Evolutionary conservation across 2,797 vertebrate species (phyloP), one percentile per base, ranked within the genome.

Genomic region (Sarcoramphus papa): DNA sequence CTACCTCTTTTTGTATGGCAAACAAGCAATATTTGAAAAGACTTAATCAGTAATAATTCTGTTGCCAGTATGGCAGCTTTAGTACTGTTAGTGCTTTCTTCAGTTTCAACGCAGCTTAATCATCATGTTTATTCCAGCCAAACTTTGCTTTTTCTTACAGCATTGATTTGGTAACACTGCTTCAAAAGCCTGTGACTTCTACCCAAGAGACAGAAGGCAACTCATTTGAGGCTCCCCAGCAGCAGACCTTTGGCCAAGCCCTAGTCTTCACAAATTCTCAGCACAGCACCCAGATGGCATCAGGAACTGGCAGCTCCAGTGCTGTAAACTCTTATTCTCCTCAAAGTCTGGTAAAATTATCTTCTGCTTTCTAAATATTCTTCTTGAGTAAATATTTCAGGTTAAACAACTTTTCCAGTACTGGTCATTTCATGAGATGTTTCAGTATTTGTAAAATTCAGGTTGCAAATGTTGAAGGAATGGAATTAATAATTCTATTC

Each of bases 221-320:
- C 87, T 98, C 98, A 37, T 99, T 98, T 50, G 99, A 99, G 92
- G 74, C 92, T 62, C 15, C 99, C 14, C 98, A 99, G 54, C 97
- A 98, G 43, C 99, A 98, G 96, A 98, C 98, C 92, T 99, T 99
- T 91, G 98, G 98, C 63, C 99, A 99, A 98, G 99, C 99, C 73
- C 97, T 99, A 90, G 98, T 99, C 77, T 99, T 99, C 98, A 99
- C 99, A 47, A 99, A 99, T 98, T 99, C 99, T 95, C 99, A 99
- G 94, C 99, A 99, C 97, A 98, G 98, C 96, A 97, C 91, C 70
- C 98, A 97, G 84, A 95, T 97, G 91, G 92, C 98, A 51, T 97
- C 98, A 73, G 98, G 97, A 97, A 95, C 97, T 64, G 98, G 97
- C 96, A 98, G 94, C 96, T 94, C 99, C 88, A 97, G 97, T 95